Base-by-base conservation (phyloP, 2,888 invertebrate genomes). In the Megastigmus dorsalis region DNA sequence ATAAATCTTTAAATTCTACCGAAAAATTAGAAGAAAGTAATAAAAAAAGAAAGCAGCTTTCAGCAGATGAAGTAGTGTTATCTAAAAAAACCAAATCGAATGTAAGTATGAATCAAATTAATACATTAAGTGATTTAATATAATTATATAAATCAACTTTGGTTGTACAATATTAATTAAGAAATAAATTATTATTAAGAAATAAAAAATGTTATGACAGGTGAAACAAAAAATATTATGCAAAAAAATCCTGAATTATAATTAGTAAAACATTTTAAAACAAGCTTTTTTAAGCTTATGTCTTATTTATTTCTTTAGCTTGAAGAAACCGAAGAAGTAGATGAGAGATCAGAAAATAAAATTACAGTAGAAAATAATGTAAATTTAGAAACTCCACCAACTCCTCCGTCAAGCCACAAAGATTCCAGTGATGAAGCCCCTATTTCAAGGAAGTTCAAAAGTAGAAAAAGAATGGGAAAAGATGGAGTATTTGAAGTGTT, bases 401-500 rank as follows among this genome's bases (percentile, higher is more conserved):
- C 84, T 7, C 84, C 85, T 59, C 85, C 86, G 3, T 81, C 81
- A 41, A 85, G 83, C 57, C 80, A 80, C 55, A 82, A 82, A 71
- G 82, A 83, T 71, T 83, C 82, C 0, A 82, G 82, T 62, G 83
- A 84, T 45, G 84, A 84, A 69, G 80, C 79, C 30, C 75, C 82
- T 9, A 45, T 79, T 4, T 38, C 75, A 13, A 82, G 75, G 30
- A 84, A 80, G 70, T 71, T 75, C 5, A 80, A 78, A 30, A 66
- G 59, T 18, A 78, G 69, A 63, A 77, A 70, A 7, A 74, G 30
- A 23, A 73, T 80, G 7, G 78, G 81, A 38, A 75, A 77, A 26
- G 82, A 84, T 10, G 83, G 83, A 10, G 89, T 90, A 57, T 91
- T 91, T 74, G 82, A 90, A 13, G 86, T 90, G 78, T 91, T 90